A percentile compares a stretch with the other conserved stretches of the same genome.
These are phyloP conservation scores for Gobionotothen gibberifrons DNA, from an alignment of 2,797 vertebrate genomes.

Conservation along the genomic window DNA sequence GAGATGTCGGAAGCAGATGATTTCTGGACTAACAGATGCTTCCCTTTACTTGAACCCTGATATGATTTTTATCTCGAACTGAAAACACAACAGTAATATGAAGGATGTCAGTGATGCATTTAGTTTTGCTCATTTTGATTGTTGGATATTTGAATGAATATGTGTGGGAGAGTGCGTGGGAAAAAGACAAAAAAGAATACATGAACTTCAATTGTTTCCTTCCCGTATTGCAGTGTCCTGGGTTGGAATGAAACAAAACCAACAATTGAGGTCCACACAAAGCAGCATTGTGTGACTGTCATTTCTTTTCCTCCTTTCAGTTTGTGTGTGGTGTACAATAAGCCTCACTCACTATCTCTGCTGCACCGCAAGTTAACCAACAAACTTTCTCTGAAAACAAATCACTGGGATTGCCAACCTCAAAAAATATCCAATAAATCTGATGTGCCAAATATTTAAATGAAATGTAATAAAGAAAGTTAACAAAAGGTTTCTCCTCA, in stretches of 20 bases:
- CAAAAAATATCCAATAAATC: not conserved
- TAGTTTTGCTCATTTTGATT: not conserved
- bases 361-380: conserved; percentile 13
- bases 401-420: not conserved
- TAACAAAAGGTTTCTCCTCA: not conserved
- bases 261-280: conserved; percentile 24
- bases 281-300: conserved; percentile 10
- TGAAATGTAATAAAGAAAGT: conserved; percentile 17
- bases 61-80: not conserved
- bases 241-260: conserved; percentile 24
- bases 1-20: not conserved
- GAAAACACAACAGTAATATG: not conserved
- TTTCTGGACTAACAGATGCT: not conserved
- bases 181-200: conserved; percentile 11
- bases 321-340: conserved; percentile 2
- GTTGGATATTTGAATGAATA: conserved; percentile 23
- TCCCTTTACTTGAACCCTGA: conserved; percentile 12
- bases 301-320: not conserved
- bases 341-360: conserved; percentile 3
- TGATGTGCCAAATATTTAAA: too few species aligned
- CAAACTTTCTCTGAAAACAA: conserved; percentile 7
- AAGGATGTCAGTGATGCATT: conserved; percentile 1
- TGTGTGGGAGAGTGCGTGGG: conserved; percentile 13
- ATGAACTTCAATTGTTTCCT: conserved; percentile 16
- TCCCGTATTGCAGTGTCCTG: conserved; percentile 9